phyloP scores from a whole-genome alignment of 2,113 vertebrate genomes.

The Pseudopodoces humilis region DNA sequence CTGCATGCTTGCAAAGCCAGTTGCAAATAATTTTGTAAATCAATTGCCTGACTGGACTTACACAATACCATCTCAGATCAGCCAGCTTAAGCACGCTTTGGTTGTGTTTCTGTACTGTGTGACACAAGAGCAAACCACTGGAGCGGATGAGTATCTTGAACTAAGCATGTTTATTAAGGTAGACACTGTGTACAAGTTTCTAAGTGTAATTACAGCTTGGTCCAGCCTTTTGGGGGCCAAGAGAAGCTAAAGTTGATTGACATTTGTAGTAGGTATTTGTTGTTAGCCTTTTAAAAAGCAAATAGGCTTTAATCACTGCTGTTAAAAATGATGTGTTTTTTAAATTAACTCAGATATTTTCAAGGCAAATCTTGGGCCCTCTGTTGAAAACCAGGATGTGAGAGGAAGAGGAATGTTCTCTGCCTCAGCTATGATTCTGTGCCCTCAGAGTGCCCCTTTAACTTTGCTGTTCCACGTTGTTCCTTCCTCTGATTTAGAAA shows the following conservation, averaged over 20 bases:
- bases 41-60: background rate
- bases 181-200: background rate
- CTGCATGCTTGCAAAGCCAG: constrained; percentile 19
- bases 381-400: background rate
- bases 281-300: background rate
- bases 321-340: background rate
- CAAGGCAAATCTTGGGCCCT: background rate
- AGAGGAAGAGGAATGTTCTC: background rate
- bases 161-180: background rate
- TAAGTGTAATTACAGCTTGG: background rate
- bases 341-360: background rate
- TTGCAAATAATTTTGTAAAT: background rate
- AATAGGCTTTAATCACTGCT: background rate
- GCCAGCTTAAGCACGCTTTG: background rate
- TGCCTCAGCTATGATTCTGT: background rate
- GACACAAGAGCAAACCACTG: background rate
- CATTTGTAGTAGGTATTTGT: background rate
- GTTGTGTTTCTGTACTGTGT: background rate
- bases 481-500: background rate
- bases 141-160: background rate
- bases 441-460: background rate
- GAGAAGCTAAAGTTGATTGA: background rate
- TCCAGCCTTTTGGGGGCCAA: background rate
- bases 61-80: background rate
- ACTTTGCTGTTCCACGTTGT: background rate